phyloP scores from a whole-genome alignment of 1,140 invertebrate species.

The Araneus ventricosus region DNA sequence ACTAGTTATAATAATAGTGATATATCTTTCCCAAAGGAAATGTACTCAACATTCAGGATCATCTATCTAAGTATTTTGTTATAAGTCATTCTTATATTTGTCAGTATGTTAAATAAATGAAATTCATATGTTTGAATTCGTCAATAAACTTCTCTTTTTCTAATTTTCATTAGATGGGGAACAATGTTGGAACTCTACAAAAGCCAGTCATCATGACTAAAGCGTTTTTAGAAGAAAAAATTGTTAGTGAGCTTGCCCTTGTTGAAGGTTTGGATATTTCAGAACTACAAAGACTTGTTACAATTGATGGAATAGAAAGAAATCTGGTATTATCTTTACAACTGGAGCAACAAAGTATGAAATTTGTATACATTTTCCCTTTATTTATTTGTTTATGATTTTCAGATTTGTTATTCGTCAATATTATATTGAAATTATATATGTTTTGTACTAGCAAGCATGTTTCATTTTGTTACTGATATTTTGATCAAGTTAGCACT shows the following conservation, averaged over 20 bases:
- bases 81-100: too few relatives aligned
- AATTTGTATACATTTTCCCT: not conserved
- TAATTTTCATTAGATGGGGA: not conserved
- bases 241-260: not conserved
- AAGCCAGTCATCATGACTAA: conserved; percentile 4
- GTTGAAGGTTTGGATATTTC: not conserved
- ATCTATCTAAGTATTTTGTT: too few relatives aligned
- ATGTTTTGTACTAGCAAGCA: too few relatives aligned
- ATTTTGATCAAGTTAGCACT: too few relatives aligned
- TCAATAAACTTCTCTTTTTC: not conserved
- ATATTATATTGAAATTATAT: too few relatives aligned
- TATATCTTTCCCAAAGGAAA: too few relatives aligned
- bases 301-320: not conserved
- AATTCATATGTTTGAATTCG: too few relatives aligned
- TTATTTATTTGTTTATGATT: not conserved
- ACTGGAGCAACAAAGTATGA: conserved; percentile 16
- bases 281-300: not conserved
- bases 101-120: too few relatives aligned
- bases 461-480: too few relatives aligned
- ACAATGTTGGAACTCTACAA: not conserved
- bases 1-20: too few relatives aligned
- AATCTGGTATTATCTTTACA: conserved; percentile 21
- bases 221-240: not conserved
- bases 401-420: too few relatives aligned
- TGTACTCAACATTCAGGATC: too few relatives aligned